Conservation (phyloP, 2,888 invertebrate species). For the Neoitamus cyanurus region DNA sequence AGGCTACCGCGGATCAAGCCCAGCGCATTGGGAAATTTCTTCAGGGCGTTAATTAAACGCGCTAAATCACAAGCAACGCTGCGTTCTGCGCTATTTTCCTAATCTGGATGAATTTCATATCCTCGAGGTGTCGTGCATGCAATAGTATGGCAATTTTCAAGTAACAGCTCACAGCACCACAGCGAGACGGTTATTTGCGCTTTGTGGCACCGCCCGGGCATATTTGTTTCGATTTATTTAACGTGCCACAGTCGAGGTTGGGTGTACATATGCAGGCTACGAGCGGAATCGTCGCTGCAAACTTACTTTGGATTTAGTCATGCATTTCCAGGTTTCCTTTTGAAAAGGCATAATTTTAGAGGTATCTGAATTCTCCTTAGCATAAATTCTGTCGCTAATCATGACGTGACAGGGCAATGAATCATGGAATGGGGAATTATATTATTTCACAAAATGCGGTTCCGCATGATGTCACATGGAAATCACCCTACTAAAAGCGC, state of each 20-base stretch:
- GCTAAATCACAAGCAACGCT: not conserved
- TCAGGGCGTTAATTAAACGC: not conserved
- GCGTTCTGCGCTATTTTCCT: not conserved
- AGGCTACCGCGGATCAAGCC: not conserved
- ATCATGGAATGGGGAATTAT: not conserved
- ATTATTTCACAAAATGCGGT: not conserved
- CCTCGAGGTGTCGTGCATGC: not conserved
- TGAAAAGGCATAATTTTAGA: not conserved
- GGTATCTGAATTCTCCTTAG: not conserved
- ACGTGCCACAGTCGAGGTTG: not conserved
- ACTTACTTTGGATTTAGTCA: not conserved
- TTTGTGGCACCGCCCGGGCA: not conserved
- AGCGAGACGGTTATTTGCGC: not conserved
- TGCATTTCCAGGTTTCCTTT: not conserved
- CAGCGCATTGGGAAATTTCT: not conserved
- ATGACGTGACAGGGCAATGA: not conserved
- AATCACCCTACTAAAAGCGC: too few species aligned
- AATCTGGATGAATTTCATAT: not conserved
- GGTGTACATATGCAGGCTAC: not conserved
- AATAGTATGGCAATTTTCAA: not conserved
- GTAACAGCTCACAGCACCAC: not conserved
- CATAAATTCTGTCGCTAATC: not conserved
- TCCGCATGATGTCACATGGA: too few species aligned
- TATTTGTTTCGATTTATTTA: not conserved
- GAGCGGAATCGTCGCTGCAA: not conserved